phyloP scores from a whole-genome alignment of 2,113 vertebrate species.

The Atherinomorus stipes region DNA sequence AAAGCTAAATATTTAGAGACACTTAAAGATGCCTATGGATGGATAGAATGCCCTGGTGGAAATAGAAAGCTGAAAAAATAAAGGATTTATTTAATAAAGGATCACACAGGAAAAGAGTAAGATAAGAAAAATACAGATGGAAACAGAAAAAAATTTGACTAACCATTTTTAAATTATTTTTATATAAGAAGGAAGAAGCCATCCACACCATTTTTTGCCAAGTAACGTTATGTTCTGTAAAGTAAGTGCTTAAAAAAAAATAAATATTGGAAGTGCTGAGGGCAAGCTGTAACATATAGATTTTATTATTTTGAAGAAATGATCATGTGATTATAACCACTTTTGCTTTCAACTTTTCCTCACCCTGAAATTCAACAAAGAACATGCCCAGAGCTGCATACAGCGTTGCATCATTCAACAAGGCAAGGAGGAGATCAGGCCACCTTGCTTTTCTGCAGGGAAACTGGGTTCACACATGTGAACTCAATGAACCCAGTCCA shows the following conservation, averaged over 20 bases:
- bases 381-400: slow-evolving; percentile 59
- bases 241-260: slow-evolving; percentile 27
- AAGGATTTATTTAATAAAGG: background rate
- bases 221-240: slow-evolving; percentile 17
- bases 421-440: slow-evolving; percentile 45
- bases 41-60: no score
- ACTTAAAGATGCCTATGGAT: no score
- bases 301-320: slow-evolving; percentile 28
- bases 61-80: no score
- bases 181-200: slow-evolving; percentile 14
- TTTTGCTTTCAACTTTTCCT: slow-evolving; percentile 21
- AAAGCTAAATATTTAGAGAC: no score
- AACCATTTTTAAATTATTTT: background rate
- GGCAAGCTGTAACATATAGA: slow-evolving; percentile 33
- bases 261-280: slow-evolving; percentile 3
- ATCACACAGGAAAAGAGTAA: background rate
- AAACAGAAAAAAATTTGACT: background rate
- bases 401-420: slow-evolving; percentile 56
- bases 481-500: slow-evolving; percentile 66
- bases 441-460: slow-evolving; percentile 52
- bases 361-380: slow-evolving; percentile 26
- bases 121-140: background rate
- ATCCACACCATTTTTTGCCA: slow-evolving; percentile 6
- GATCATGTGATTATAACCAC: slow-evolving; percentile 5
- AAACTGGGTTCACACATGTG: slow-evolving; percentile 57